Evolutionary conservation across 2,113 vertebrate species (phyloP), one percentile per base, ranked within the genome.

Genomic region (Phylloscopus trochiloides): DNA sequence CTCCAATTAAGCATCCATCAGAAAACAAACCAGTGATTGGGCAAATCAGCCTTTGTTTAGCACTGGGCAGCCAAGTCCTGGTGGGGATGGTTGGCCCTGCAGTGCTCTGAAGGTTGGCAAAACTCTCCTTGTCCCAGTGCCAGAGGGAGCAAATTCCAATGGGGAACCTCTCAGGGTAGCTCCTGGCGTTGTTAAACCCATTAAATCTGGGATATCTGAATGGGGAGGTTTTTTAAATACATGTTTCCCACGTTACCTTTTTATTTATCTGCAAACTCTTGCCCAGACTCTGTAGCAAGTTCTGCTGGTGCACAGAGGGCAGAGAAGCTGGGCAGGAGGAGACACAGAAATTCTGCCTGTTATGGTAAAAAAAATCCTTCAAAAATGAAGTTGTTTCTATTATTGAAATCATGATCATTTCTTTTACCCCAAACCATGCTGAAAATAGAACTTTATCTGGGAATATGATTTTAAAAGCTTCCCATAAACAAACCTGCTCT

Each of bases 21-120:
- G 63, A 28, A 88, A 92, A 43, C 32, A 43, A 90, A 75, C 12
- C 66, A n/a, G 10, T 74, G 40, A 94, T 94, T 80, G 81, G 59
- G 72, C 76, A 95, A 94, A 94, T 75, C 86, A 90, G 82, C 28
- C 74, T 95, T 80, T 95, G 90, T 94, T 97, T 94, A 62, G 88
- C 66, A 8, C 71, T 19, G 7, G 25, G 59, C 63, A 83, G 94
- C 95, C 94, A 93, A 59, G 50, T 42, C 58, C 43, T 70, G 92
- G 34, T 66, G 88, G 92, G 66, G 63, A n/a, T 2, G 17, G 36
- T 8, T 75, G 84, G 77, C 57, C 50, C 76, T 55, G 87, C 78
- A 47, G 4, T 3, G 80, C 59, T 63, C 48, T 51, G 57, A 21
- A 55, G 71, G 61, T 38, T 72, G 83, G 40, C 66, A 63, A 12